A percentile compares a stretch with the other conserved stretches of the same genome.
Conservation (phyloP, 2,888 invertebrate genomes). For the Masnerella sp. region DNA sequence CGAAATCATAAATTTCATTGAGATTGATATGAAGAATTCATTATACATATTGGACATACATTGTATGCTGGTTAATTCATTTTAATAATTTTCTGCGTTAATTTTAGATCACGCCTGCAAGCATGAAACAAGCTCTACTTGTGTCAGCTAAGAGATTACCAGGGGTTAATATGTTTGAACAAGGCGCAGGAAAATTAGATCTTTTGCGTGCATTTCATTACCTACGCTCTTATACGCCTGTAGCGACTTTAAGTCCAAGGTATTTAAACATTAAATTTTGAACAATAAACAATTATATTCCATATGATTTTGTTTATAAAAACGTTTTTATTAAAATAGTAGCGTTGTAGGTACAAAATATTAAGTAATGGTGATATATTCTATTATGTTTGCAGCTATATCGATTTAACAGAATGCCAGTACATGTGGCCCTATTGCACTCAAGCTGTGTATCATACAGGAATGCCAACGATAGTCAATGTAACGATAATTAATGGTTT, state of each 20-base stretch:
- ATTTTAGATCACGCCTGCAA: slow-evolving; percentile 87
- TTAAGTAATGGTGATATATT: no score
- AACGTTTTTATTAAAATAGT: no score
- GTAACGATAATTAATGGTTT: slow-evolving; percentile 96
- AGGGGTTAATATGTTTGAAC: slow-evolving; percentile 97
- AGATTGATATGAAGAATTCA: no score
- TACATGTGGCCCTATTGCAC: slow-evolving; percentile 99
- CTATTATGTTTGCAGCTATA: slow-evolving; percentile 83
- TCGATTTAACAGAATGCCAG: slow-evolving; percentile 95
- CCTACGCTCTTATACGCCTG: slow-evolving; percentile 79
- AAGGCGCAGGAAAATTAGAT: slow-evolving; percentile 96
- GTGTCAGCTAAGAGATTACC: slow-evolving; percentile 91
- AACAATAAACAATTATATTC: no score
- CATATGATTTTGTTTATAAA: no score
- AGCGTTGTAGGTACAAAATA: no score
- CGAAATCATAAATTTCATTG: no score
- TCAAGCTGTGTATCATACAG: slow-evolving; percentile 93
- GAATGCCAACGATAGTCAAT: slow-evolving; percentile 93
- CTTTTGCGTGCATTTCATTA: slow-evolving; percentile 92
- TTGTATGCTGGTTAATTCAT: no score
- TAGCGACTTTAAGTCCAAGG: slow-evolving; percentile 79
- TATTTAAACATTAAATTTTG: slow-evolving; percentile 41
- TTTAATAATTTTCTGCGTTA: background rate
- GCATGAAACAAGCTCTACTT: slow-evolving; percentile 97
- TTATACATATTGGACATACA: no score